Evolutionary conservation across 2,113 vertebrate species (phyloP), one percentile per base, ranked within the genome.

Genomic region (Gallinago jamesoni): DNA sequence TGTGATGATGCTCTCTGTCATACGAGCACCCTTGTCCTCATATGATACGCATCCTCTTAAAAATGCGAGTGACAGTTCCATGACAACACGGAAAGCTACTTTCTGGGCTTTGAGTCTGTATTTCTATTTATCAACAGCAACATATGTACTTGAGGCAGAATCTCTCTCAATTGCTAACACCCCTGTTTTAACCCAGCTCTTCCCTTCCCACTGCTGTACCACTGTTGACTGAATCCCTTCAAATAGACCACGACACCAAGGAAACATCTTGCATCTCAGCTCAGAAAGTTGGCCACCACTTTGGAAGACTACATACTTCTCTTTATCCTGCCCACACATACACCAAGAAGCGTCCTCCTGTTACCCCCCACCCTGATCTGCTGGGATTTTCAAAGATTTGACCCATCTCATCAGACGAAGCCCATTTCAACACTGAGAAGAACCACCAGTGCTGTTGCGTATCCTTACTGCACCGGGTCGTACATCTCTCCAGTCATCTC

Each of bases 1-100:
- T 69, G 91, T 2, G 14, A 80, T 45, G 87, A 96, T 84, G 53
- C 14, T 93, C n/a, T 75, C 67, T 91, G 91, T 68, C 80, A 67
- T 4, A 60, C 0, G 0, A 89, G 62, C 74, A 73, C 70, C 56
- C 67, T 68, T 30, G 63, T 69, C 74, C 55, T 80, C 70, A 7
- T 17, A 25, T 48, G 39, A 91, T 39, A 76, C 7, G 8, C 50
- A 24, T 66, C 30, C 62, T 56, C 85, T 69, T 12, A 45, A 41
- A 94, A 85, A 73, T 6, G 31, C 1, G 1, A 76, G 14, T 16
- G 50, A 68, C 48, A 87, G 78, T 60, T 81, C 81, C 2, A 1
- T 33, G 66, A 69, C 84, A 87, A 59, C 62, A 37, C 2, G 12
- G 59, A 18, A 77, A 91, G n/a, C 41, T 33, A 7, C 63, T 28